Evolutionary conservation across 1,140 invertebrate species (phyloP).

Genomic region (Brachionus rubens): DNA sequence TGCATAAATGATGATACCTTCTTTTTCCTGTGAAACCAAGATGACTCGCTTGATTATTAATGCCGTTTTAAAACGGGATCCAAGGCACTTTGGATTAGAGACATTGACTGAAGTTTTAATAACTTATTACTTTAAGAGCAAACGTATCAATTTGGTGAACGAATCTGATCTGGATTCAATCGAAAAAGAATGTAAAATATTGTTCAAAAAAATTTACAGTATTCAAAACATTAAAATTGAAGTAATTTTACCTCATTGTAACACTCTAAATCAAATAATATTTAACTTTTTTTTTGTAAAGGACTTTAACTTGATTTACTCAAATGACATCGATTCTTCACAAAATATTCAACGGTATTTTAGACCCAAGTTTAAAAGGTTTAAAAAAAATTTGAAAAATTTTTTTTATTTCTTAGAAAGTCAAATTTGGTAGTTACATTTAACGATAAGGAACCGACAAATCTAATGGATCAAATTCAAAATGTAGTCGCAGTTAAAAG

Average conservation of each 20-base stretch:
- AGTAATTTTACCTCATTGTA: not conserved
- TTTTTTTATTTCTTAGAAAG: not conserved
- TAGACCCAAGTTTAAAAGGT: too few relatives aligned
- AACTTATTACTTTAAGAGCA: too few relatives aligned
- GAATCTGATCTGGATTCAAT: not conserved
- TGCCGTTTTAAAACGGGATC: too few relatives aligned
- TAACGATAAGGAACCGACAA: not conserved
- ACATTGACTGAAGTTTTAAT: too few relatives aligned
- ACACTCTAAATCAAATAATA: too few relatives aligned
- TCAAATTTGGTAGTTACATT: slow-evolving; percentile 11
- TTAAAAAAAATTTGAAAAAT: not conserved
- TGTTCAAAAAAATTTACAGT: not conserved
- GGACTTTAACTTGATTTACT: slow-evolving; percentile 10
- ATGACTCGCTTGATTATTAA: too few relatives aligned
- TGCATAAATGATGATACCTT: too few relatives aligned
- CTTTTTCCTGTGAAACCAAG: too few relatives aligned
- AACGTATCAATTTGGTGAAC: slow-evolving; percentile 8
- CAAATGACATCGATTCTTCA: slow-evolving; percentile 4
- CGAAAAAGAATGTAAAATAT: not conserved
- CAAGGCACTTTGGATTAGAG: too few relatives aligned
- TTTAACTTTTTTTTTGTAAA: not conserved
- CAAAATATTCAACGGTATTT: not conserved
- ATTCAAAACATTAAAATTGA: slow-evolving; percentile 28
- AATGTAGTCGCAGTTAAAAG: not conserved
- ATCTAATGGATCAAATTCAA: not conserved